Conservation (phyloP, 2,113 vertebrate species). For the Neopipo cinnamomea region DNA sequence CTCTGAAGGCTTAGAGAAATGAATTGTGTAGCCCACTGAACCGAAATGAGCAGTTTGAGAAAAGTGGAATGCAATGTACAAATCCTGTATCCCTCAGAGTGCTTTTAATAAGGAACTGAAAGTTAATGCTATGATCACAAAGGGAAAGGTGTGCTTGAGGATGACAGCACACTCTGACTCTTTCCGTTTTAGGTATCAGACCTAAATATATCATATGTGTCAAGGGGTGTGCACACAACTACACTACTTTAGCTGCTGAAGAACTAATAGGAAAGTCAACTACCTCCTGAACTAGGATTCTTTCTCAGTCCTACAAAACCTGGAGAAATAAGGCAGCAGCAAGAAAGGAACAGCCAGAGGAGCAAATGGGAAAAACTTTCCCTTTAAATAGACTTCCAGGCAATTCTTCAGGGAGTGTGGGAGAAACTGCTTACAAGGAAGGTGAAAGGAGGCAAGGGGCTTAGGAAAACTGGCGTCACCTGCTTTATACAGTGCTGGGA, state of each 20-base stretch:
- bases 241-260: background rate
- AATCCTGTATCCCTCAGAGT: background rate
- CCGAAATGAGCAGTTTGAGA: background rate
- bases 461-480: background rate
- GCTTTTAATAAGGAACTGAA: background rate
- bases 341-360: background rate
- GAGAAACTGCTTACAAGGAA: background rate
- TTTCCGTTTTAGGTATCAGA: background rate
- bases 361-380: background rate
- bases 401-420: background rate
- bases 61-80: background rate
- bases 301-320: background rate
- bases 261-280: background rate
- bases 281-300: background rate
- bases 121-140: background rate
- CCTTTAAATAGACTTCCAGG: background rate
- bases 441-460: background rate
- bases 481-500: background rate
- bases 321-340: background rate
- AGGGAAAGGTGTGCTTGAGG: background rate
- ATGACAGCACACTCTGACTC: background rate
- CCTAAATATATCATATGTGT: background rate
- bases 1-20: background rate
- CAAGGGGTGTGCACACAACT: background rate
- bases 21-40: background rate